A percentile compares a stretch with the other conserved stretches of the same genome.
Evolutionary conservation across 1,140 invertebrate genomes (phyloP).

Genomic region (Heterodera schachtii): DNA sequence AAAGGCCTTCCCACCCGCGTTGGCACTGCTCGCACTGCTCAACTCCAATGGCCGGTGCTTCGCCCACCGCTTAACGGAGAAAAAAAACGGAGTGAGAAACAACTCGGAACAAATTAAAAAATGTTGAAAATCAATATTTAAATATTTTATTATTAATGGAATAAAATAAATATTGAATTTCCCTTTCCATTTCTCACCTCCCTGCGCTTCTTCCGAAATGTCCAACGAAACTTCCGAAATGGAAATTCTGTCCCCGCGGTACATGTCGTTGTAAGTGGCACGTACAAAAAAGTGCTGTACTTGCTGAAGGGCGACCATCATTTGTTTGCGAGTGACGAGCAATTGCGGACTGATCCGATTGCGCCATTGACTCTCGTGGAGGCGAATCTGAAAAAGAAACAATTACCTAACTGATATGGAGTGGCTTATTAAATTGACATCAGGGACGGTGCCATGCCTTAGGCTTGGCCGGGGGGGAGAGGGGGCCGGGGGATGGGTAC

Average conservation of each 20-base stretch:
- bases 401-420: too few relatives aligned
- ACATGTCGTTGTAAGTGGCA: conserved; percentile 68
- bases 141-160: too few relatives aligned
- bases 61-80: conserved; percentile 6
- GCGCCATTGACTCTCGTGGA: conserved; percentile 70
- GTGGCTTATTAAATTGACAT: too few relatives aligned
- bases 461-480: too few relatives aligned
- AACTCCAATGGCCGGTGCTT: conserved; percentile 77
- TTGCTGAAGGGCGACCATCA: conserved; percentile 87
- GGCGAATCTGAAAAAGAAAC: conserved; percentile 53
- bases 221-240: conserved; percentile 78
- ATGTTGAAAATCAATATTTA: too few relatives aligned
- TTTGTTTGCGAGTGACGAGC: conserved; percentile 74
- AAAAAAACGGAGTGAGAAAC: background rate
- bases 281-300: conserved; percentile 78
- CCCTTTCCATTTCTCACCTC: background rate
- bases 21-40: conserved; percentile 80
- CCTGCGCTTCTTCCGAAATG: conserved; percentile 72
- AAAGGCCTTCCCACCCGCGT: conserved; percentile 55
- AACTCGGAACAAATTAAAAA: too few relatives aligned
- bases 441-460: too few relatives aligned
- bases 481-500: conserved; percentile 43
- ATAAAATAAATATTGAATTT: background rate
- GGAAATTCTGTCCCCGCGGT: conserved; percentile 50
- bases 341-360: conserved; percentile 72